Base-by-base conservation (phyloP, 2,113 vertebrate species). In the Amblyopsis rosae region DNA sequence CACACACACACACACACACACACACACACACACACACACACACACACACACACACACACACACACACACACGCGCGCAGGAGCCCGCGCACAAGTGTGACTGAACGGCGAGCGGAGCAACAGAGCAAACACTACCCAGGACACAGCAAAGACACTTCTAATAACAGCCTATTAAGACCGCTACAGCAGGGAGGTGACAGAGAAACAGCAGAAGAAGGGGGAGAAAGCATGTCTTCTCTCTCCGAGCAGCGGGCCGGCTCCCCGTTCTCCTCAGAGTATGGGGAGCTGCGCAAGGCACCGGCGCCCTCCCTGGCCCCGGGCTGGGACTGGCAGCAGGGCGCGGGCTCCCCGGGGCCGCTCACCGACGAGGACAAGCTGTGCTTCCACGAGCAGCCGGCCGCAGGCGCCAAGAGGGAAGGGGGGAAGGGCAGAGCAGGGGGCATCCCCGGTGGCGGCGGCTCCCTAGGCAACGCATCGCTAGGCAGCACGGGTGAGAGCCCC, bases 331-430 rank as follows among this genome's bases (percentile, higher is more conserved):
- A 96, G 88, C 93, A 92, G 66, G 92, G 91, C 60, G 46, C 72
- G 13, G 90, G 93, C 62, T 84, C 79, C 6, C 90, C 93, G 1
- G 92, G 90, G 87, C 73, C 62, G 10, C 95, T 98, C 87, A 96
- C 95, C 0, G 96, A 97, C 6, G 95, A 96, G 82, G 96, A 94
- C 86, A 97, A 96, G 91, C 93, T 97, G 45, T 95, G 96, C 87
- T 95, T 94, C 85, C 96, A 94, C 9, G 94, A 96, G 65, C 75
- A 77, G 45, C 71, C 90, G 0, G 75, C 65, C 32, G 77, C 72
- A 12, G 89, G 87, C 1, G 88, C 93, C 54, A 9, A 88, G 71
- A 94, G 95, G 62, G 87, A 91, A 59, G 95, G 95, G 61, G 92
- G 93, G 60, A 90, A 93, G 88, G 82, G 80, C 4, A 78, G 72